Evolutionary conservation across 2,888 invertebrate species (phyloP).

Genomic region (Esperia sulphurella): DNA sequence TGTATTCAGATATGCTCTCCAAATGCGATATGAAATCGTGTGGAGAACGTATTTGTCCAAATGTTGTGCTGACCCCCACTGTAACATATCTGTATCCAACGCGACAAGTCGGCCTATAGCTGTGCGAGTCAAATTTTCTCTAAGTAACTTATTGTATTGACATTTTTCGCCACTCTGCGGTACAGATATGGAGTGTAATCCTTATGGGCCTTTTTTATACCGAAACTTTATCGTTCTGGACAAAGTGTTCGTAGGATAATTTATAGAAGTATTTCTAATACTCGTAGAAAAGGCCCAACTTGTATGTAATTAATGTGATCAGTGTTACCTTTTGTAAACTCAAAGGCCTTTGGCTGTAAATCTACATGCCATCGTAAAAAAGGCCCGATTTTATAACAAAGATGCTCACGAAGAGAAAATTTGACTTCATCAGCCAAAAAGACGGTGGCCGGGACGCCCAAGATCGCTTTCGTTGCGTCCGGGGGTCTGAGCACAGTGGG

Average conservation of each 20-base stretch:
- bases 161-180: slow-evolving; percentile 41
- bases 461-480: slow-evolving; percentile 91
- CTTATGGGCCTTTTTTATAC: slow-evolving; percentile 54
- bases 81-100: slow-evolving; percentile 69
- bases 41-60: slow-evolving; percentile 48
- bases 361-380: slow-evolving; percentile 29
- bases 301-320: no score
- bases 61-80: slow-evolving; percentile 52
- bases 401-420: slow-evolving; percentile 44
- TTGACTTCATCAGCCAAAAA: slow-evolving; percentile 69
- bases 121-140: slow-evolving; percentile 70
- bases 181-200: slow-evolving; percentile 74
- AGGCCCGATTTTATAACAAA: slow-evolving; percentile 20
- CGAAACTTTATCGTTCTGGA: neutral
- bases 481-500: slow-evolving; percentile 84
- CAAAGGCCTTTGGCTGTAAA: neutral
- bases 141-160: neutral
- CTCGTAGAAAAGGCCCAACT: no score
- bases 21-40: slow-evolving; percentile 13
- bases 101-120: slow-evolving; percentile 54
- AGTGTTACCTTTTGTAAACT: no score
- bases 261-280: no score
- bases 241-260: neutral
- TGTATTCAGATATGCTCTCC: slow-evolving; percentile 46
- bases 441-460: slow-evolving; percentile 82